Evolutionary conservation across 1,140 invertebrate species (phyloP), one percentile per base, ranked within the genome.

Genomic region (Hyposmocoma kahamanoa): DNA sequence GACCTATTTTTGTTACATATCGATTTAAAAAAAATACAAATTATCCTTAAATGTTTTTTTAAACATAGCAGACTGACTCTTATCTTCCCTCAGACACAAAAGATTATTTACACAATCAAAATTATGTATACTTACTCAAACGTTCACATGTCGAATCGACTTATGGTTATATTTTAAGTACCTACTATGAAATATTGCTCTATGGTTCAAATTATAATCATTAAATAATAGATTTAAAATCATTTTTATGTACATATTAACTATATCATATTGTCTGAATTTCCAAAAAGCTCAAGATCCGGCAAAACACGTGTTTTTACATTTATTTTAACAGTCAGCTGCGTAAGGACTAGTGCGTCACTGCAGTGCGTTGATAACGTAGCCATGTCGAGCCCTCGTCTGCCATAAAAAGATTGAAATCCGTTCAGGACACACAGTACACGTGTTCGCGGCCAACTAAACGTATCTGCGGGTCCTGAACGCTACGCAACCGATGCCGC

Each of bases 341-440:
- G 70, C 81, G 78, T 67, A 80, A 67, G 67, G 72, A 66, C 78
- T 76, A 68, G 48, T 79, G 78, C 50, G 13, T 38, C 24, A 28
- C n/a, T n/a, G 28, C 13, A 30, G 6, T 2, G 13, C 28, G 11
- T 34, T 57, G 62, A 58, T 78, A 80, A 73, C 80, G 81, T 74
- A 47, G 80, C 79, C 55, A 71, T 67, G 57, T 47, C 74, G 65
- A 73, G 64, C 72, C 74, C 72, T 73, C 65, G 60, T 66, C 57
- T 56, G 62, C 74, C 76, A 82, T 84, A 84, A 79, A 84, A 84
- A 75, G 59, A 65, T 69, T 69, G 67, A 78, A 81, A 81, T 75
- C 66, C 69, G 70, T 78, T 73, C 76, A 80, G 80, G 78, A 77
- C 69, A 72, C 69, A 72, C 80, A 83, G 69, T 41, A 80, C 73